Conservation (phyloP, 2,113 vertebrate species). For the Coptodon rendalli region DNA sequence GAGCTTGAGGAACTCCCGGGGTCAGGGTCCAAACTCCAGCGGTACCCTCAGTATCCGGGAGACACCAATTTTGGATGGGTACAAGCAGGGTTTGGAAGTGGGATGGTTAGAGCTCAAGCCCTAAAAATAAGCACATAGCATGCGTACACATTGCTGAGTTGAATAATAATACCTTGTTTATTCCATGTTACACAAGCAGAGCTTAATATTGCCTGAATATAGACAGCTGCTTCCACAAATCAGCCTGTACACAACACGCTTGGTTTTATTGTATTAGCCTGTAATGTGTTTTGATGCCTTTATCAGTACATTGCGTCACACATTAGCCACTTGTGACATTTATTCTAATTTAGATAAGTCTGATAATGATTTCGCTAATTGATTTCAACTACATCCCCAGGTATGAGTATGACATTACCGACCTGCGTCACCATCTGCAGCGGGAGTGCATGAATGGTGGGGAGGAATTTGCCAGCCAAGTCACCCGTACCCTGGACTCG, state of each 20-base stretch:
- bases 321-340: not conserved
- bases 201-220: not conserved
- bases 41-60: constrained; percentile 96
- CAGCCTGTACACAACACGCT: not conserved
- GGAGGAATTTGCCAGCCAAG: constrained; percentile 94
- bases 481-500: constrained; percentile 92
- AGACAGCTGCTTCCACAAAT: not conserved
- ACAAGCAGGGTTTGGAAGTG: constrained; percentile 3
- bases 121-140: not conserved
- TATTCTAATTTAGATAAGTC: not conserved
- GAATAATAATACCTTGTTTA: not conserved
- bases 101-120: not conserved
- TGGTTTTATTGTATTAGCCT: not conserved
- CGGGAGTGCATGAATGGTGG: constrained; percentile 98
- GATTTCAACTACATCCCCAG: constrained; percentile 20
- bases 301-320: not conserved
- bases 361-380: not conserved
- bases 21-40: constrained; percentile 93
- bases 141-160: not conserved
- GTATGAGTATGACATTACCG: constrained; percentile 94
- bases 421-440: constrained; percentile 94
- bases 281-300: not conserved
- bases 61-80: constrained; percentile 95
- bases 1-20: constrained; percentile 90
- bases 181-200: not conserved